A percentile compares a stretch with the other conserved stretches of the same genome.
Evolutionary conservation across 2,888 invertebrate genomes (phyloP).

Genomic region (Panopea generosa): DNA sequence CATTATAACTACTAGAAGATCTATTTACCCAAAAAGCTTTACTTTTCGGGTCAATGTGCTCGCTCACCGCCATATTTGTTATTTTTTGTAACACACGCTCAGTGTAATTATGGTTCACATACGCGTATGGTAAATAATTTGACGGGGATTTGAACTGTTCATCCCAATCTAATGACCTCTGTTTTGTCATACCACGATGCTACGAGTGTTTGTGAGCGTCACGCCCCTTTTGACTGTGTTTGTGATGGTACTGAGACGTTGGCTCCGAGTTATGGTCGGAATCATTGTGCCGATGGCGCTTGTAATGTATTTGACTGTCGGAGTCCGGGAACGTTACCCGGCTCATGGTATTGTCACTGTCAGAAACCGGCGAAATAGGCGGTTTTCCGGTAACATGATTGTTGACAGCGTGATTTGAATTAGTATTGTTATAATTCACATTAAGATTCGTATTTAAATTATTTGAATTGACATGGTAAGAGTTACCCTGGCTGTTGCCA

Average conservation of each 20-base stretch:
- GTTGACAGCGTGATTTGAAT: no score
- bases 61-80: constrained; percentile 71
- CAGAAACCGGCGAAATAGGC: constrained; percentile 58
- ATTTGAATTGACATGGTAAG: constrained; percentile 36
- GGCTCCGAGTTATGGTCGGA: constrained; percentile 81
- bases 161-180: constrained; percentile 80
- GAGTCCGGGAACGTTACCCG: constrained; percentile 69
- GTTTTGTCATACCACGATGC: constrained; percentile 73
- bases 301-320: constrained; percentile 72
- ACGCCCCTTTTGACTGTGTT: constrained; percentile 65
- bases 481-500: constrained; percentile 32
- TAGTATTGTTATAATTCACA: no score
- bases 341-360: constrained; percentile 55
- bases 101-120: constrained; percentile 80
- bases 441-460: constrained; percentile 21
- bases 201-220: constrained; percentile 69
- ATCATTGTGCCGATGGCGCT: constrained; percentile 68
- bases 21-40: constrained; percentile 77
- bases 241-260: constrained; percentile 66
- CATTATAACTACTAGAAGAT: constrained; percentile 75
- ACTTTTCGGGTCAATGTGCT: constrained; percentile 67
- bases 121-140: constrained; percentile 78
- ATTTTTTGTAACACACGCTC: constrained; percentile 80
- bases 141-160: constrained; percentile 73
- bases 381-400: constrained; percentile 44